Evolutionary conservation across 2,797 vertebrate genomes (phyloP), one percentile per base, ranked within the genome.

Genomic region (Chloroceryle inda): DNA sequence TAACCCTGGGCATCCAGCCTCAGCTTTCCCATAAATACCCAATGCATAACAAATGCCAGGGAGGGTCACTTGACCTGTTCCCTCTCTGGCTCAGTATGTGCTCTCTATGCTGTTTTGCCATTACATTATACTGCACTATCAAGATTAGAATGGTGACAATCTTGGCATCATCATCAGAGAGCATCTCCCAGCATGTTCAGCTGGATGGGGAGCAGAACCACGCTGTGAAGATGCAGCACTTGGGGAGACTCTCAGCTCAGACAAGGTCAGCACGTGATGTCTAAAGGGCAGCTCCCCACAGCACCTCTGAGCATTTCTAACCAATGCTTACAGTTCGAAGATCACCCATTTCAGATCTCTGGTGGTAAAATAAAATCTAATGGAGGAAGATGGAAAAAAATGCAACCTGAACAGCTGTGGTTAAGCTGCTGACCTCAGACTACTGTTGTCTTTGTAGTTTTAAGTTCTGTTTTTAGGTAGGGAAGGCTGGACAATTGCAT

Each of bases 191-290:
- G 58, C 47, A 35, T 5, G 1, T 16, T 52, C 13, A 18, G 18
- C 9, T 9, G 55, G 15, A 58, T 4, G 18, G 16, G 33, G 35
- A 76, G 23, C 50, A 59, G 71, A 67, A 77, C 15, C 33, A 40
- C 0, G 2, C n/a, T 2, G 3, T 10, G 33, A 50, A 92, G 55
- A 73, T 0, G 3, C 33, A 69, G 38, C 3, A 2, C 38, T 22
- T 14, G 10, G 42, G 16, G 42, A 56, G 3, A 49, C 13, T 40
- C 35, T 35, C 45, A 47, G 38, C 21, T 24, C 50, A 63, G 55
- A 37, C 10, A 33, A 21, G 8, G 31, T 35, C 26, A 76, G 45
- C 44, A 64, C 1, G 0, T n/a, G 45, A 47, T 27, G 16, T 12
- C 38, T n/a, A 19, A 62, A 73, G 49, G 61, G 45, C 67, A 85